Evolutionary conservation across 1,140 invertebrate species (phyloP), one percentile per base, ranked within the genome.

Genomic region (Pseudomyrmex pallidus): DNA sequence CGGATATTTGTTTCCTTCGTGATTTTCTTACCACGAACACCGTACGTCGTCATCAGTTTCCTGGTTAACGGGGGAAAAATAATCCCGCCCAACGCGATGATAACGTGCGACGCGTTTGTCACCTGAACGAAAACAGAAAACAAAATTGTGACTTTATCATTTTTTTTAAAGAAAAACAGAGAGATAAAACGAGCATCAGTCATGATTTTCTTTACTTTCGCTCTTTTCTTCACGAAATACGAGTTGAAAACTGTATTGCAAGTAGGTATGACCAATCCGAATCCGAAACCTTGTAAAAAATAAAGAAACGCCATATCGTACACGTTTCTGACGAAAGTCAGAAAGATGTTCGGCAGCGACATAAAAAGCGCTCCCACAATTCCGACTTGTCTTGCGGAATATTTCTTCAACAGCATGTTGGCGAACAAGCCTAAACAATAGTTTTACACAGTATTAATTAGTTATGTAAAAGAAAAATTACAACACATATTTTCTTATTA

Each of bases 241-340:
- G 94, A 91, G 83, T 94, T 94, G 64, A 94, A 94, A 80, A 93
- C 93, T 1, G 93, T 94, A 57, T 94, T 94, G 72, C 91, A 92
- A 66, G 94, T 90, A 2, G 93, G 94, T 35, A 94, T 84, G 83
- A 94, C 90, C 3, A 94, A 56, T n/a, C 94, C 94, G 0, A 92
- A 62, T 35, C 94, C 94, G 13, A 93, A 84, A 22, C 94, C 94
- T 86, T 94, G 92, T 0, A 94, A 68, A 1, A 94, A 90, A 82
- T 88, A 93, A 9, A 91, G 74, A 3, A 90, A 77, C 5, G 91
- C 91, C 74, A 94, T 88, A 57, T 94, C 90, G 35, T 91, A 91
- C 46, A 94, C 85, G 20, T 92, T 91, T 0, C 66, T 88, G 13
- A 92, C 90, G 59, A 94, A 91, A 0, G 92, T 92, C 7, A 89